Evolutionary conservation across 1,140 invertebrate genomes (phyloP), one percentile per base, ranked within the genome.

Genomic region (Stegodyphus mimosarum): DNA sequence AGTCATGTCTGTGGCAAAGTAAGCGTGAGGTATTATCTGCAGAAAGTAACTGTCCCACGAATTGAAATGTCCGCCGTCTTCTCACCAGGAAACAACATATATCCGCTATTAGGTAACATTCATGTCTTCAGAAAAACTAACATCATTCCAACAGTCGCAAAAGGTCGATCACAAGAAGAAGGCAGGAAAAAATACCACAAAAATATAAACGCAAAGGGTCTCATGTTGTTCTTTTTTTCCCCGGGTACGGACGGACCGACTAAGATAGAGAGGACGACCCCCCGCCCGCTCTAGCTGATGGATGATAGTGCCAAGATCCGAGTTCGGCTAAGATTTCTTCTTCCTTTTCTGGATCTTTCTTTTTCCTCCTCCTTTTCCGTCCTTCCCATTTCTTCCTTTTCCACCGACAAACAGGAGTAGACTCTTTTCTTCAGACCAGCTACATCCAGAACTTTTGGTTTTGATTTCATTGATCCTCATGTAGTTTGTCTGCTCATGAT

Each of bases 281-380:
- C 48, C 76, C 63, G 17, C 55, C 15, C 76, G 18, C 76, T 55
- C 51, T 78, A 48, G 7, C 76, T 78, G 76, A 78, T 78, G 76
- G 76, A 78, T 78, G 64, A 49, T 67, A 53, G 64, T 78, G 76
- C 76, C 76, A 78, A 78, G 76, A 78, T 78, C 64, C 67, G 15
- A 64, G 76, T 78, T 78, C 63, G 13, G 76, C 76, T 52, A 78
- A 78, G 76, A 78, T 67, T 78, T 78, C 76, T 78, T 78, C 60
- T 33, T 67, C 13, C 48, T 33, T 33, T 33, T 67, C 73, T n/a
- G 6, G 6, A 18, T 15, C 48, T 33, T 17, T 10, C 51, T 64
- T 67, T 33, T 71, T 48, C 15, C 69, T 33, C 33, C 33, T 33
- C 33, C 33, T 33, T 33, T 33, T 33, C 33, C 33, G 33, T 33